Evolutionary conservation across 2,797 vertebrate genomes (phyloP), one percentile per base, ranked within the genome.

Genomic region (Alauda arvensis): DNA sequence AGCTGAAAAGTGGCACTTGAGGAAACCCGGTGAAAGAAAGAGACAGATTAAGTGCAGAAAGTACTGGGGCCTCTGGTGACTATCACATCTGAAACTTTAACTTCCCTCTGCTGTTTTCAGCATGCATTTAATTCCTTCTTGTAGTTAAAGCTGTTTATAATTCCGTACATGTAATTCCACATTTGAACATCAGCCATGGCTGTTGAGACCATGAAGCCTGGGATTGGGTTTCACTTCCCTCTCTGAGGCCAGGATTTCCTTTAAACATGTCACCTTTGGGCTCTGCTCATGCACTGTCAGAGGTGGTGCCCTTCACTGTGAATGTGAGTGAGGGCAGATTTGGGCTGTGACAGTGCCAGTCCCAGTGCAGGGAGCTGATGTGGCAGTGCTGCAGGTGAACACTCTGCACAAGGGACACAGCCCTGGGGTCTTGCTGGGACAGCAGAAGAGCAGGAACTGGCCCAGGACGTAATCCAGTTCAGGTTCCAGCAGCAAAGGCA

Each of bases 41-140:
- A 94, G 76, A 85, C n/a, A 89, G 61, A 95, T 80, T 26, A 77
- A 84, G 61, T 90, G 78, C 68, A 75, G 85, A 87, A 87, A 49
- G 37, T 62, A 18, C 39, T 0, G 1, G 26, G 52, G 23, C 59
- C 71, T 83, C 67, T 59, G 71, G 90, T 75, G 71, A n/a, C 68
- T 84, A 25, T 89, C 59, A 17, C 31, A 48, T 80, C 83, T 79
- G 80, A 92, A 92, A 76, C 24, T 56, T 83, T 51, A 87, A 60
- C 71, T 92, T 89, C 48, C 51, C 37, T 87, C 53, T 74, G 71
- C 80, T 87, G 17, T 82, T 83, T 88, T 51, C 83, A 67, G 40
- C 12, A 17, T 66, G 25, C 55, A 37, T 90, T 86, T 87, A 66
- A 83, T 91, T 92, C 74, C 53, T 78, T 57, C 75, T 68, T 85